Conservation (phyloP, 2,797 vertebrate species). For the Dermochelys coriacea region DNA sequence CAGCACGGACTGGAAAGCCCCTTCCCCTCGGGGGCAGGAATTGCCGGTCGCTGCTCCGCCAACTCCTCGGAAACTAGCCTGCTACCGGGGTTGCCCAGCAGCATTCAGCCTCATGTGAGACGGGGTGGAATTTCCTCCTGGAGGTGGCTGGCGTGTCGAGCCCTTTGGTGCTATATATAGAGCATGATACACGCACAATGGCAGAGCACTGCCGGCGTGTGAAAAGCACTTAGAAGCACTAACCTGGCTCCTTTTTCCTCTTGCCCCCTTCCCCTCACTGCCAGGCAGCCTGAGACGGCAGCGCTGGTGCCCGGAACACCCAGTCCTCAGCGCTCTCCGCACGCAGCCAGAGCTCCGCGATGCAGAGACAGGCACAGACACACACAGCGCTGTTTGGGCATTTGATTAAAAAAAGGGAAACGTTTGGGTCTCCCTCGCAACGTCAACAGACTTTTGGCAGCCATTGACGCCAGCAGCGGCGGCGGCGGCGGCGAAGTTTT, state of each 20-base stretch:
- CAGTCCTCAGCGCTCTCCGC: not conserved
- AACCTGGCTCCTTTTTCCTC: conserved; percentile 67
- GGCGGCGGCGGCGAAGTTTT: conserved; percentile 59
- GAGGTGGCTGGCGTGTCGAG: conserved; percentile 61
- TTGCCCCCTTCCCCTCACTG: not conserved
- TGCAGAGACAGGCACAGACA: conserved; percentile 3
- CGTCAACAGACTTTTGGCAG: conserved; percentile 74
- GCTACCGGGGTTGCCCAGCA: not conserved
- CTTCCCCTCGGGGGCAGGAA: not conserved
- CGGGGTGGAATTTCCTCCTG: conserved; percentile 64
- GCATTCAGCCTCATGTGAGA: not conserved
- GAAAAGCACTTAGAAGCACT: conserved; percentile 69
- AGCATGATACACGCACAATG: conserved; percentile 33
- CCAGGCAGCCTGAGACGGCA: not conserved
- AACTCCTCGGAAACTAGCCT: not conserved
- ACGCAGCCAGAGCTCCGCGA: not conserved
- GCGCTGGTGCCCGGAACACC: conserved; percentile 23
- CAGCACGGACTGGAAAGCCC: not conserved
- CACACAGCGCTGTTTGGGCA: conserved; percentile 10
- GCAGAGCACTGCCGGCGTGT: conserved; percentile 61
- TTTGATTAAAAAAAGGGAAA: conserved; percentile 48
- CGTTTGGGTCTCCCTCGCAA: conserved; percentile 70
- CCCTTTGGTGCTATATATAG: conserved; percentile 45
- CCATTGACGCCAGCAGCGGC: conserved; percentile 59
- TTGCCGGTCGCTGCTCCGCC: not conserved